These are phyloP conservation scores for Spilosoma lubricipeda DNA, from an alignment of 2,888 invertebrate genomes.

Conservation along the genomic window DNA sequence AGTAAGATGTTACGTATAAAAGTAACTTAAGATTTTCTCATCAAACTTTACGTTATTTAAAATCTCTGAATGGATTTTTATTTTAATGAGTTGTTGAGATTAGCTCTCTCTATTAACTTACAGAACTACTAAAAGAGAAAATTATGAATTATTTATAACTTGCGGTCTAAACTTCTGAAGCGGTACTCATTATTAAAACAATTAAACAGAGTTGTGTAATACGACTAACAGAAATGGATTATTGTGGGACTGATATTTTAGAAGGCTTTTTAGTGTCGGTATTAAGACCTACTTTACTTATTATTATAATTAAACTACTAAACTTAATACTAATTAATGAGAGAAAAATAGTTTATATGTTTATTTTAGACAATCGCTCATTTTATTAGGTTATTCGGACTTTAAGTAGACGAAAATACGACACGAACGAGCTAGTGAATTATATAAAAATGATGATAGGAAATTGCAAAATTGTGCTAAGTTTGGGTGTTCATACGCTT, in stretches of 20 bases:
- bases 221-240: slow-evolving; percentile 3
- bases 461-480: neutral
- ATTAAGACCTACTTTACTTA: slow-evolving; percentile 5
- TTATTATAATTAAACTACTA: neutral
- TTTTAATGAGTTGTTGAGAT: slow-evolving; percentile 34
- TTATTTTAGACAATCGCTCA: neutral
- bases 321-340: neutral
- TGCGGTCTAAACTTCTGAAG: slow-evolving; percentile 17
- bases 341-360: neutral
- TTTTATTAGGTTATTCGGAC: neutral
- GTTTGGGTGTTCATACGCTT: neutral
- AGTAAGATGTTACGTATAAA: neutral
- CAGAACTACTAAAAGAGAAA: slow-evolving; percentile 17
- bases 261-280: neutral
- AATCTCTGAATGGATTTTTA: slow-evolving; percentile 12
- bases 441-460: neutral
- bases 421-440: neutral
- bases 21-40: slow-evolving; percentile 34
- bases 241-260: slow-evolving; percentile 4
- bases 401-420: neutral
- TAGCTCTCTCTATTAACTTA: slow-evolving; percentile 17
- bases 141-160: slow-evolving; percentile 16
- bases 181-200: slow-evolving; percentile 12
- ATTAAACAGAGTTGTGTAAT: slow-evolving; percentile 12
- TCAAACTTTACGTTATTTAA: slow-evolving; percentile 35